A percentile compares a stretch with the other conserved stretches of the same genome.
phyloP scores from a whole-genome alignment of 2,888 invertebrate species.

The Tubulanus polymorphus region DNA sequence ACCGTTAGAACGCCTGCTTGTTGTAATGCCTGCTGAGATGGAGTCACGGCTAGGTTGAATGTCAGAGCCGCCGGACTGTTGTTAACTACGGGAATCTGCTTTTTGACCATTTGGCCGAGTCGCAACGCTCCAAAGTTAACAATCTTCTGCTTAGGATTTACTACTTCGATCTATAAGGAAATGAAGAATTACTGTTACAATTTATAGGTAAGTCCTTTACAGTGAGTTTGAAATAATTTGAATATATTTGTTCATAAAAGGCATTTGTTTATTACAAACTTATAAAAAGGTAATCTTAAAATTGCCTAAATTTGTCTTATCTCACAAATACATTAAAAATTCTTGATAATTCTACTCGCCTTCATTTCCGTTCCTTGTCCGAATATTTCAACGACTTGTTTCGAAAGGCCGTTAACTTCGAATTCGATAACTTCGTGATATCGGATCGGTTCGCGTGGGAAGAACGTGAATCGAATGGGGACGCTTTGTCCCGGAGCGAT shows the following conservation, averaged over 20 bases:
- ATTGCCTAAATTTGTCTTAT: too few species aligned
- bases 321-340: too few species aligned
- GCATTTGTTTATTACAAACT: too few species aligned
- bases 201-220: neutral
- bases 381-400: conserved; percentile 40
- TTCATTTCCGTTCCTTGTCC: conserved; percentile 51
- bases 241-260: neutral
- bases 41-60: conserved; percentile 46
- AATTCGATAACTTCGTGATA: conserved; percentile 49
- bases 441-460: conserved; percentile 41
- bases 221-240: neutral
- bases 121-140: conserved; percentile 47
- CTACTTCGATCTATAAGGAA: conserved; percentile 45
- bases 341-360: conserved; percentile 24
- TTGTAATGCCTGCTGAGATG: conserved; percentile 38
- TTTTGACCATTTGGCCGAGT: conserved; percentile 43
- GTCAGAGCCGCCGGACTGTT: conserved; percentile 49
- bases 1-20: conserved; percentile 36
- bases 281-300: too few species aligned
- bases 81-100: conserved; percentile 48
- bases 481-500: conserved; percentile 36
- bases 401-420: conserved; percentile 52
- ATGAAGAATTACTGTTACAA: neutral
- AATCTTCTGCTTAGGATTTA: conserved; percentile 44
- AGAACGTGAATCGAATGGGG: conserved; percentile 45